These are phyloP conservation scores for Clarias pachynema DNA, from an alignment of 2,797 vertebrate species.

Conservation along the genomic window DNA sequence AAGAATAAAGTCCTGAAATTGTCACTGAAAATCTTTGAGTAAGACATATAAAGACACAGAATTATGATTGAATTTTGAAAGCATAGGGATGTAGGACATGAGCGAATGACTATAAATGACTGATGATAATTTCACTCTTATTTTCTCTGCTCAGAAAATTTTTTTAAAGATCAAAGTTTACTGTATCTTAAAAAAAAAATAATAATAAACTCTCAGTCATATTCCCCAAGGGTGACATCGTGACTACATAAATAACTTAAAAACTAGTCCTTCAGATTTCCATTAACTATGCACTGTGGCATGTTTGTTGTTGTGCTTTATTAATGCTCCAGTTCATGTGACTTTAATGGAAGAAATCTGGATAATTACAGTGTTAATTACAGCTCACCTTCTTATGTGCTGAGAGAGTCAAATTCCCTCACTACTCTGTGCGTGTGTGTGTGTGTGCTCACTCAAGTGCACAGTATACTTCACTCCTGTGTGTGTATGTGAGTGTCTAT, in stretches of 20 bases:
- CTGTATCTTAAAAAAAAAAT: neutral
- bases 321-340: slow-evolving; percentile 59
- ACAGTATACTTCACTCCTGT: neutral
- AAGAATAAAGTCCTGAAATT: neutral
- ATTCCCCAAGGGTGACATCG: slow-evolving; percentile 63
- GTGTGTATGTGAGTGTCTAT: neutral
- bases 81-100: neutral
- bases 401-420: slow-evolving; percentile 28
- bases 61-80: neutral
- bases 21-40: neutral
- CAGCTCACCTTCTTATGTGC: slow-evolving; percentile 55
- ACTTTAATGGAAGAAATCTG: slow-evolving; percentile 60
- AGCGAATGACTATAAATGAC: neutral
- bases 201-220: slow-evolving; percentile 42
- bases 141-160: neutral
- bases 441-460: neutral
- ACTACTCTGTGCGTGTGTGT: neutral
- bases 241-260: neutral
- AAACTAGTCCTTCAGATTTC: slow-evolving; percentile 4
- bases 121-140: neutral
- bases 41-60: neutral
- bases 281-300: slow-evolving; percentile 20
- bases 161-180: neutral
- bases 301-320: slow-evolving; percentile 60
- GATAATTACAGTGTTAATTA: slow-evolving; percentile 65